Conservation (phyloP, 2,113 vertebrate species). For the Hemibagrus wyckioides region DNA sequence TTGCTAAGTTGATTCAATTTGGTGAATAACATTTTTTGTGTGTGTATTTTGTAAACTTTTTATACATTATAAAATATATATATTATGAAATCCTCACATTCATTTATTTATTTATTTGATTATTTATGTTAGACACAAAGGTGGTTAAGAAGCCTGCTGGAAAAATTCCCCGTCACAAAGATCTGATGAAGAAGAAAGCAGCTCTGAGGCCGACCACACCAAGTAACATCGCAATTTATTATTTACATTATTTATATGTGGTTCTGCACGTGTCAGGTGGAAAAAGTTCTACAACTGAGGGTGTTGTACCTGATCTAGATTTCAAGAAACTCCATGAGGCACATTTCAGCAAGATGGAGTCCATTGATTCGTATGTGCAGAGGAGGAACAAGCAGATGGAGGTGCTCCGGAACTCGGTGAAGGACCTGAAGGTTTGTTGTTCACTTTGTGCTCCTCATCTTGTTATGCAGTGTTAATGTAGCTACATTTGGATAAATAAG, state of each 20-base stretch:
- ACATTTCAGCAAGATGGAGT: constrained; percentile 93
- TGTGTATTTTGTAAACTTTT: no score
- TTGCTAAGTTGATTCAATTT: no score
- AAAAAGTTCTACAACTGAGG: background rate
- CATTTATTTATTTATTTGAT: background rate
- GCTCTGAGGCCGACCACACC: constrained; percentile 76
- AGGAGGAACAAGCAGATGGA: constrained; percentile 80
- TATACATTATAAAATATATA: no score
- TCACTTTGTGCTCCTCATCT: background rate
- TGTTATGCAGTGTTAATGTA: background rate
- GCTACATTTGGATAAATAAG: background rate
- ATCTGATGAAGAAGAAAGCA: constrained; percentile 66
- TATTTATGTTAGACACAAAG: constrained; percentile 11
- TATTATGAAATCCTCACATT: background rate
- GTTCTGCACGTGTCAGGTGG: background rate
- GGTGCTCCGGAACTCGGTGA: constrained; percentile 66
- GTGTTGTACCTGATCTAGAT: constrained; percentile 68
- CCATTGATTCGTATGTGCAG: constrained; percentile 87
- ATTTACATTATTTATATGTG: background rate
- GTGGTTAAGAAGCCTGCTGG: constrained; percentile 51
- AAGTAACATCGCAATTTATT: constrained; percentile 72
- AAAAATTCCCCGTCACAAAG: constrained; percentile 70
- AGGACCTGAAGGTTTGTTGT: constrained; percentile 74
- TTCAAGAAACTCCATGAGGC: constrained; percentile 93
- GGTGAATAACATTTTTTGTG: no score